phyloP scores from a whole-genome alignment of 2,888 invertebrate genomes.

The Acanthosepion pharaonis region DNA sequence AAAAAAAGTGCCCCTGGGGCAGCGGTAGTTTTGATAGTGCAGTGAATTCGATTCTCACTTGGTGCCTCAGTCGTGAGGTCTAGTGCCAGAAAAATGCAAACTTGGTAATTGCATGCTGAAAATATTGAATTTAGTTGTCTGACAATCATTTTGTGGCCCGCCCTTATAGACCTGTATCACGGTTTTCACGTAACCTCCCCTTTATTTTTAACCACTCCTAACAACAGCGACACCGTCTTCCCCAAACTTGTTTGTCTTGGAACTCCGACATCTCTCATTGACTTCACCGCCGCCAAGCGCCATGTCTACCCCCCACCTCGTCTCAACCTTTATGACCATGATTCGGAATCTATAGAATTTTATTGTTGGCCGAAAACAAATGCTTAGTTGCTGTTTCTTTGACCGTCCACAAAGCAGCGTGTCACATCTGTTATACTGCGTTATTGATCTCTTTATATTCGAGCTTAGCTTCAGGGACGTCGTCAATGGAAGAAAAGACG shows the following conservation, averaged over 20 bases:
- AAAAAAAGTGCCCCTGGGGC: too few species aligned
- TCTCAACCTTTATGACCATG: neutral
- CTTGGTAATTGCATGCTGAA: neutral
- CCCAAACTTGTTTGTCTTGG: conserved; percentile 7
- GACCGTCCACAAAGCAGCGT: neutral
- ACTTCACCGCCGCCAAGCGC: neutral
- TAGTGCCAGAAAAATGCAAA: neutral
- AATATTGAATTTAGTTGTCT: neutral
- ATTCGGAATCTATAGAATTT: conserved; percentile 33
- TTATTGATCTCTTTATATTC: neutral
- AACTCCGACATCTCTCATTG: neutral
- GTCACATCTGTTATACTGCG: neutral
- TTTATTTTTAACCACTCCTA: neutral
- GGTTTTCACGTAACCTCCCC: neutral
- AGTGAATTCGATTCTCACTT: neutral
- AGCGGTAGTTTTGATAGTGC: too few species aligned
- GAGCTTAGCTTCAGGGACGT: neutral
- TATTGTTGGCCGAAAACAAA: neutral
- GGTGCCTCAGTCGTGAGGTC: neutral
- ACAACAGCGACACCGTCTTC: neutral
- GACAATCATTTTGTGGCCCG: neutral
- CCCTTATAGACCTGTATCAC: neutral
- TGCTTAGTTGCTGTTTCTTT: neutral
- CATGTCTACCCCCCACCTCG: neutral
- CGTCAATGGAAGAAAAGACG: neutral